Conservation (phyloP, 2,888 invertebrate species). For the Microctonus aethiopoides region DNA sequence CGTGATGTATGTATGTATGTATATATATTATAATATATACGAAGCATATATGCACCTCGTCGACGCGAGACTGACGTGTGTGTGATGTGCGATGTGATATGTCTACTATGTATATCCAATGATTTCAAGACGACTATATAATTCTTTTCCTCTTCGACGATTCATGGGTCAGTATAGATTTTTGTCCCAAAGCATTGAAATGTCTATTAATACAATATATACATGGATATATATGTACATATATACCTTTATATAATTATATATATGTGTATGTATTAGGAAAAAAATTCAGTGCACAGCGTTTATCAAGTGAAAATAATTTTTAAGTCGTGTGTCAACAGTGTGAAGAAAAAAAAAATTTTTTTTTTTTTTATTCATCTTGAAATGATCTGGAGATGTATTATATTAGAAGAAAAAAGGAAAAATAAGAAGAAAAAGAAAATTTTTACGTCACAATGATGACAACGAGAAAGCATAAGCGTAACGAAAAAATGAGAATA, state of each 20-base stretch:
- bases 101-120: neutral
- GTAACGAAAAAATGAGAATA: neutral
- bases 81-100: neutral
- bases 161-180: constrained; percentile 5
- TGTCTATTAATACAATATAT: neutral
- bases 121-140: neutral
- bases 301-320: neutral
- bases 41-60: neutral
- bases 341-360: neutral
- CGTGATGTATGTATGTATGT: constrained; percentile 1
- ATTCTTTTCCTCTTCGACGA: neutral
- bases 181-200: neutral
- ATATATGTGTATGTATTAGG: neutral
- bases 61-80: neutral
- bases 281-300: neutral
- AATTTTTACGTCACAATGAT: neutral
- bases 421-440: neutral
- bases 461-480: neutral
- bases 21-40: neutral
- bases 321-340: neutral
- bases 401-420: neutral
- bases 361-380: neutral
- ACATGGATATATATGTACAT: neutral
- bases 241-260: too few species aligned
- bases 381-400: neutral